phyloP scores from a whole-genome alignment of 1,140 invertebrate genomes.

The Melipona quadrifasciata region DNA sequence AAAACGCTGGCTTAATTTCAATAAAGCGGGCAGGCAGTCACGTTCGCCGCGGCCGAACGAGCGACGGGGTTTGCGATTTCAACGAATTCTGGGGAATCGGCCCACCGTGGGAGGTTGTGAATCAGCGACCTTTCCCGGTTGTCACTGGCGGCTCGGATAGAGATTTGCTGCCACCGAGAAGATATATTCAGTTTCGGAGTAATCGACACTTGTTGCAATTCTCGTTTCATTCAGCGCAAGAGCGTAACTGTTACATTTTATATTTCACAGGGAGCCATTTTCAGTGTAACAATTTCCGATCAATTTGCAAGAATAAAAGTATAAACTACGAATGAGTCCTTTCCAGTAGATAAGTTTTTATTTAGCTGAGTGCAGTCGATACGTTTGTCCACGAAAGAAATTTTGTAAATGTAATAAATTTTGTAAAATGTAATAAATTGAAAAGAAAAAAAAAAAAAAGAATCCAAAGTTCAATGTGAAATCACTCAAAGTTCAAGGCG shows the following conservation, averaged over 20 bases:
- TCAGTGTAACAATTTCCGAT: too few relatives aligned
- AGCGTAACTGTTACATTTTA: too few relatives aligned
- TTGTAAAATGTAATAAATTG: background rate
- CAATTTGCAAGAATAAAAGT: too few relatives aligned
- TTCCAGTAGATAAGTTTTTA: too few relatives aligned
- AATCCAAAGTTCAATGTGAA: background rate
- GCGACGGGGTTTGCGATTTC: background rate
- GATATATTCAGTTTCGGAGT: too few relatives aligned
- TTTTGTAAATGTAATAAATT: background rate
- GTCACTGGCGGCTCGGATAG: background rate
- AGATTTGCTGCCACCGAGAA: background rate
- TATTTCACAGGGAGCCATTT: too few relatives aligned
- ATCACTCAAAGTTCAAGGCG: background rate
- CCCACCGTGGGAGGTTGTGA: background rate
- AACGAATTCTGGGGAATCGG: constrained; percentile 9
- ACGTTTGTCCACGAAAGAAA: too few relatives aligned
- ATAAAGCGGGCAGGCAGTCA: constrained; percentile 29
- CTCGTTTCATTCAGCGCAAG: too few relatives aligned
- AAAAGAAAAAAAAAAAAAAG: background rate
- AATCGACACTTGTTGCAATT: too few relatives aligned
- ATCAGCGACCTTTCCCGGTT: constrained; percentile 7
- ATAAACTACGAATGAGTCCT: too few relatives aligned
- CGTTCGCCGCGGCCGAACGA: background rate
- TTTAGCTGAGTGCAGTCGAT: too few relatives aligned
- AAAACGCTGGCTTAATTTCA: constrained; percentile 21